A percentile compares a stretch with the other conserved stretches of the same genome.
phyloP scores from a whole-genome alignment of 2,797 vertebrate genomes.

The Dryobates pubescens region DNA sequence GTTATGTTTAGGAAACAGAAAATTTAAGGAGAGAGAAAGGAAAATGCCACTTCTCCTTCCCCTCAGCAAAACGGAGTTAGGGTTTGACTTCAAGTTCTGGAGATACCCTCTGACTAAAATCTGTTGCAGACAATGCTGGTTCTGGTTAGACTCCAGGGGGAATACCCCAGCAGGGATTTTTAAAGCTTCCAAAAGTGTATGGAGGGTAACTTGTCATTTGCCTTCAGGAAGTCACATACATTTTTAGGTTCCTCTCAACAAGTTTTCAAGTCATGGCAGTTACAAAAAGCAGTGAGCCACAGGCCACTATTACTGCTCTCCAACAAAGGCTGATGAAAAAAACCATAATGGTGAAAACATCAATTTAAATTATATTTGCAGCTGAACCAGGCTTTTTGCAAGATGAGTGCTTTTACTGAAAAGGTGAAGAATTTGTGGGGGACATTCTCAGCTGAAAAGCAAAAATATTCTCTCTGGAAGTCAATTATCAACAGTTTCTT shows the following conservation, averaged over 20 bases:
- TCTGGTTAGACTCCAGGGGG: background rate
- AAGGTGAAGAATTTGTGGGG: background rate
- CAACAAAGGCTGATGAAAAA: background rate
- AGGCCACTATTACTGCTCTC: background rate
- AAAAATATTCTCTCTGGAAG: background rate
- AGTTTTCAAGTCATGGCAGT: background rate
- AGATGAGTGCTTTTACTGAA: background rate
- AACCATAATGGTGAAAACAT: background rate
- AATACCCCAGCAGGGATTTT: background rate
- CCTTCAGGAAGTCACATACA: background rate
- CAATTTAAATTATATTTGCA: background rate
- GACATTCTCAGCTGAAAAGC: background rate
- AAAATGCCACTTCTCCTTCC: background rate
- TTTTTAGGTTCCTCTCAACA: background rate
- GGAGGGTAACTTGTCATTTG: background rate
- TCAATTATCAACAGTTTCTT: background rate
- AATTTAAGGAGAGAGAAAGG: background rate
- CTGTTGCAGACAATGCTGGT: background rate
- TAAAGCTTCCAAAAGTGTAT: background rate
- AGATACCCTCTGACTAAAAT: background rate
- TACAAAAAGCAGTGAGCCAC: background rate
- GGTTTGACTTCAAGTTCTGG: background rate
- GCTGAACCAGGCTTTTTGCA: background rate
- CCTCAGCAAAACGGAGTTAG: background rate
- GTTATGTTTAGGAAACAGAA: background rate